phyloP scores from a whole-genome alignment of 2,797 vertebrate genomes.

The Paramormyrops hopkinsi region DNA sequence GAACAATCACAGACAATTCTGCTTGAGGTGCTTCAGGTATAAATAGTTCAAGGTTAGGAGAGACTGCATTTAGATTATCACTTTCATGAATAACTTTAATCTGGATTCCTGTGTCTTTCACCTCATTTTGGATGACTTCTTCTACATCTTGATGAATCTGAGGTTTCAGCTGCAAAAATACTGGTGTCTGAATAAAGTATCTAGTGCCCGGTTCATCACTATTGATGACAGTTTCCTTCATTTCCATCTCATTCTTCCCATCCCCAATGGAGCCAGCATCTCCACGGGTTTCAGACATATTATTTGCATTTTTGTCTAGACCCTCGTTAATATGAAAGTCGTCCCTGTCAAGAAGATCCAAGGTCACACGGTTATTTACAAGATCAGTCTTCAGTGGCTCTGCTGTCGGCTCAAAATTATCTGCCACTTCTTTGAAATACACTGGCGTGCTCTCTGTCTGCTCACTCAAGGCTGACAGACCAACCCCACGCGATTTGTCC shows the following conservation, averaged over 20 bases:
- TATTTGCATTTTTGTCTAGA: slow-evolving; percentile 23
- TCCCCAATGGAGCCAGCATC: slow-evolving; percentile 25
- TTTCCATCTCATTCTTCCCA: slow-evolving; percentile 32
- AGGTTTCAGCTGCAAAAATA: neutral
- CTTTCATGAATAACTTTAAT: neutral
- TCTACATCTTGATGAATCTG: neutral
- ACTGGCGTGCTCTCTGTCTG: slow-evolving; percentile 34
- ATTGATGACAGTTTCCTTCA: neutral
- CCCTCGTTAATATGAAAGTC: slow-evolving; percentile 44
- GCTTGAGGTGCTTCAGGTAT: neutral
- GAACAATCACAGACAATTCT: neutral
- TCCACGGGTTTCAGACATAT: slow-evolving; percentile 15
- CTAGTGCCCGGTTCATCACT: neutral
- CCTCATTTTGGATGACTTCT: neutral
- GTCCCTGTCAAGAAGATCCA: slow-evolving; percentile 44
- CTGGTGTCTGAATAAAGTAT: neutral
- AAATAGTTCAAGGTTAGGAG: neutral
- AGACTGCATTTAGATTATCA: neutral
- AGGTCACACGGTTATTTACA: slow-evolving; percentile 34
- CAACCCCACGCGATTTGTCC: slow-evolving; percentile 23
- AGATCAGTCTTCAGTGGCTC: slow-evolving; percentile 33
- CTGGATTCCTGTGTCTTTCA: neutral
- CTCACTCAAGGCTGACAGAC: slow-evolving; percentile 35
- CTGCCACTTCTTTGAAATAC: slow-evolving; percentile 52
- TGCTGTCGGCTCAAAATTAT: slow-evolving; percentile 41